Percentiles rank a stretch among this genome's conserved stretches.
Evolutionary conservation across 2,797 vertebrate genomes (phyloP).

Genomic region (Semotilus atromaculatus): DNA sequence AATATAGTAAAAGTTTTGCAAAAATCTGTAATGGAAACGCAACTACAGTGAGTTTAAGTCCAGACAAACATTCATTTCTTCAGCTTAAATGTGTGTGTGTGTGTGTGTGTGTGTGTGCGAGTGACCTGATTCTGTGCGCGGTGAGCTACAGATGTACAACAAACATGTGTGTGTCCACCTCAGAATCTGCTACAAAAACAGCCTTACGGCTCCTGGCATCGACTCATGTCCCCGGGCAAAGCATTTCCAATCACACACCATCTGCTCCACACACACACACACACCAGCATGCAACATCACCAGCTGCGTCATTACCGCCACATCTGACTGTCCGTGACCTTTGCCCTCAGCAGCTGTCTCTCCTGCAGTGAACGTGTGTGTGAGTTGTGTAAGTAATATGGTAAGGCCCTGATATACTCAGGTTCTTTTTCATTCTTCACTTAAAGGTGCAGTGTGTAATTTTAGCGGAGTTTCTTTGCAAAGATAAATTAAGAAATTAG

Average conservation of each 20-base stretch:
- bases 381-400: background rate
- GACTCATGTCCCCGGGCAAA: conserved; percentile 70
- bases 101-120: conserved; percentile 22
- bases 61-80: background rate
- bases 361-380: background rate
- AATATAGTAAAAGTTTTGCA: too few relatives aligned
- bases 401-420: too few relatives aligned
- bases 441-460: too few relatives aligned
- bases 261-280: conserved; percentile 62
- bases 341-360: conserved; percentile 69
- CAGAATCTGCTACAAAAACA: conserved; percentile 73
- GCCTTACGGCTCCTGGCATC: conserved; percentile 70
- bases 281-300: conserved; percentile 38
- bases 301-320: conserved; percentile 76
- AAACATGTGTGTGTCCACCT: conserved; percentile 70
- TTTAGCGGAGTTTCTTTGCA: too few relatives aligned
- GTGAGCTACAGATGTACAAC: conserved; percentile 56
- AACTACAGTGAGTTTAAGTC: background rate
- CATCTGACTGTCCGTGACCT: conserved; percentile 69
- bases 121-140: conserved; percentile 67
- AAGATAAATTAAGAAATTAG: too few relatives aligned
- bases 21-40: too few relatives aligned
- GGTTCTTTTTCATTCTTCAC: too few relatives aligned
- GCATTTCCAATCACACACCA: conserved; percentile 69
- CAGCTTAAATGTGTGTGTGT: conserved; percentile 37